Evolutionary conservation across 1,140 invertebrate genomes (phyloP).

Genomic region (Trichomalopsis sarcophagae): DNA sequence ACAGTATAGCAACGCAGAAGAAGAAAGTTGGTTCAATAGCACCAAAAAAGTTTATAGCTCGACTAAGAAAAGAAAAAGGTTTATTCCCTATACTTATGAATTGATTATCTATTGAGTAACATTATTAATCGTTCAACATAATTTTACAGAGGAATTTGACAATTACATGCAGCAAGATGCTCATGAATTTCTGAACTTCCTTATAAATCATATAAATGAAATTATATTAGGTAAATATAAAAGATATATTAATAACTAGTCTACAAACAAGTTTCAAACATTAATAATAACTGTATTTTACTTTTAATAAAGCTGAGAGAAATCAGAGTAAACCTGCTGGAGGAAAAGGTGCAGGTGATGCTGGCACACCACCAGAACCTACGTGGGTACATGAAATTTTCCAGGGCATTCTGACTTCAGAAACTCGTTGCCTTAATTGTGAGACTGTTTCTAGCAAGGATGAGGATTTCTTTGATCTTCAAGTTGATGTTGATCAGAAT

Average conservation of each 20-base stretch:
- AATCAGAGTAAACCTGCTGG: conserved; percentile 80
- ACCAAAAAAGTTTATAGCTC: conserved; percentile 99
- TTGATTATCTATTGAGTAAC: not conserved
- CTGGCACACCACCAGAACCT: conserved; percentile 83
- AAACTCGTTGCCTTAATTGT: conserved; percentile 99
- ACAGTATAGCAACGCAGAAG: conserved; percentile 99
- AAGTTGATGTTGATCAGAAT: conserved; percentile 99
- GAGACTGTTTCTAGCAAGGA: conserved; percentile 99
- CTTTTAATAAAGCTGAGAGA: conserved; percentile 81
- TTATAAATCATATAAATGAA: conserved; percentile 97
- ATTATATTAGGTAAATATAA: conserved; percentile 87
- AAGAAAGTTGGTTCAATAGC: conserved; percentile 99
- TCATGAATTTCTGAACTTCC: conserved; percentile 99
- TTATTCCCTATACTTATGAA: conserved; percentile 41
- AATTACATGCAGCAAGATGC: conserved; percentile 99
- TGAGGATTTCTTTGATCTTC: conserved; percentile 99
- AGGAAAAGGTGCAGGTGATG: conserved; percentile 69
- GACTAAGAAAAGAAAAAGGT: conserved; percentile 99
- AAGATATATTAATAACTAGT: conserved; percentile 8
- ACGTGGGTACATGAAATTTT: conserved; percentile 99
- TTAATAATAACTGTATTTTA: conserved; percentile 39
- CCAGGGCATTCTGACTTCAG: conserved; percentile 98
- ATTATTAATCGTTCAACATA: conserved; percentile 43
- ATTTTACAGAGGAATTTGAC: conserved; percentile 95
- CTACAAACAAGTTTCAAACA: conserved; percentile 13